These are phyloP conservation scores for Daktulosphaira vitifoliae DNA, from an alignment of 1,140 invertebrate species.

Conservation along the genomic window DNA sequence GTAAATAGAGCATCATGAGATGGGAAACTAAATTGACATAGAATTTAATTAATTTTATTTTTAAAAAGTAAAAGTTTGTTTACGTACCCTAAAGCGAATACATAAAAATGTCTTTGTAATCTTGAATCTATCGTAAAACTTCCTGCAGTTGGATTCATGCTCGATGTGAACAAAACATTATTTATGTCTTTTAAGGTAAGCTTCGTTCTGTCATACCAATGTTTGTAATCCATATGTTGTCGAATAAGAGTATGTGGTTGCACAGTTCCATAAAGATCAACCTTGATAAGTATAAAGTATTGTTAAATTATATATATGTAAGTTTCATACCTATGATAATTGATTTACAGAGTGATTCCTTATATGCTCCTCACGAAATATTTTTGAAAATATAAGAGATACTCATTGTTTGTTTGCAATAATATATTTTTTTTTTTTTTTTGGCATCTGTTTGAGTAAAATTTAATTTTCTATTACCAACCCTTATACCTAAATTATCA, in stretches of 20 bases:
- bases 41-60: background rate
- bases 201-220: conserved; percentile 85
- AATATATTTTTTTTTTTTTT: too few relatives aligned
- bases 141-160: conserved; percentile 94
- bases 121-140: conserved; percentile 89
- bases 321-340: too few relatives aligned
- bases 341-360: too few relatives aligned
- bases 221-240: conserved; percentile 88
- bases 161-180: conserved; percentile 87
- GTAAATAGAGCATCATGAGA: conserved; percentile 65
- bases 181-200: conserved; percentile 83
- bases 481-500: too few relatives aligned
- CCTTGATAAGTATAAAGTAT: conserved; percentile 44
- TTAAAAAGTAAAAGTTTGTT: background rate
- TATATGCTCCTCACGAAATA: background rate
- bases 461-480: too few relatives aligned
- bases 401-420: too few relatives aligned
- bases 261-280: conserved; percentile 89
- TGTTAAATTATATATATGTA: background rate
- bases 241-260: conserved; percentile 89
- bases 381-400: too few relatives aligned
- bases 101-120: conserved; percentile 85
- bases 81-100: conserved; percentile 72
- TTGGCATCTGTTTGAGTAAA: too few relatives aligned
- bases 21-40: conserved; percentile 59